A percentile compares a stretch with the other conserved stretches of the same genome.
Evolutionary conservation across 1,140 invertebrate genomes (phyloP).

Genomic region (Bombyx mori): DNA sequence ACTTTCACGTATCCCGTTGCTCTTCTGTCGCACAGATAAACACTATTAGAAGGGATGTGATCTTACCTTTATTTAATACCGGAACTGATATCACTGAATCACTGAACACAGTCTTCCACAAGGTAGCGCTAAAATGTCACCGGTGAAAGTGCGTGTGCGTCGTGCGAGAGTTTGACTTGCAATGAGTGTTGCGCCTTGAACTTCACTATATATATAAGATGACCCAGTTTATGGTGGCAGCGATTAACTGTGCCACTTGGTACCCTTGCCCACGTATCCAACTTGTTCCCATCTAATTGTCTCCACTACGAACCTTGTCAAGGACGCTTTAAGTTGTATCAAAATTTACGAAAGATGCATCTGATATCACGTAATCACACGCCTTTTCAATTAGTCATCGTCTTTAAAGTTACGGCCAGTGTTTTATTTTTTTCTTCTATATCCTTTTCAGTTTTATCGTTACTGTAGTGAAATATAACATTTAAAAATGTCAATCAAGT

Average conservation of each 20-base stretch:
- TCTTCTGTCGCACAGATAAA: not conserved
- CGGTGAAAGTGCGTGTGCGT: constrained; percentile 64
- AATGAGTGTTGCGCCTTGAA: constrained; percentile 65
- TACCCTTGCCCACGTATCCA: constrained; percentile 40
- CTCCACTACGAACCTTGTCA: constrained; percentile 37
- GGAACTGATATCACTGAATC: constrained; percentile 50
- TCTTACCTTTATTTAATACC: constrained; percentile 52
- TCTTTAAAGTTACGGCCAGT: too few relatives aligned
- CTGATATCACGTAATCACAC: too few relatives aligned
- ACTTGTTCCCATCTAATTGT: constrained; percentile 56
- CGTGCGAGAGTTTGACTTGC: constrained; percentile 58
- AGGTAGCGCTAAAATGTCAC: constrained; percentile 43
- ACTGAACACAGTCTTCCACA: constrained; percentile 53
- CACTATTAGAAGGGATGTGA: constrained; percentile 13
- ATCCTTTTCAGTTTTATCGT: too few relatives aligned
- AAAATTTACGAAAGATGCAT: too few relatives aligned
- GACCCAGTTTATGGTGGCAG: constrained; percentile 56
- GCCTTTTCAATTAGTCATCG: too few relatives aligned
- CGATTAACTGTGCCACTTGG: constrained; percentile 58
- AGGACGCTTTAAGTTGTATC: constrained; percentile 29
- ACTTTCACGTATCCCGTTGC: constrained; percentile 27
- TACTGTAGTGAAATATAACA: too few relatives aligned
- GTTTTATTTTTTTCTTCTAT: too few relatives aligned
- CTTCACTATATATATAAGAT: constrained; percentile 68
- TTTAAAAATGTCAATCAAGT: too few relatives aligned